Evolutionary conservation across 2,113 vertebrate genomes (phyloP).

Genomic region (Pseudopipra pipra): DNA sequence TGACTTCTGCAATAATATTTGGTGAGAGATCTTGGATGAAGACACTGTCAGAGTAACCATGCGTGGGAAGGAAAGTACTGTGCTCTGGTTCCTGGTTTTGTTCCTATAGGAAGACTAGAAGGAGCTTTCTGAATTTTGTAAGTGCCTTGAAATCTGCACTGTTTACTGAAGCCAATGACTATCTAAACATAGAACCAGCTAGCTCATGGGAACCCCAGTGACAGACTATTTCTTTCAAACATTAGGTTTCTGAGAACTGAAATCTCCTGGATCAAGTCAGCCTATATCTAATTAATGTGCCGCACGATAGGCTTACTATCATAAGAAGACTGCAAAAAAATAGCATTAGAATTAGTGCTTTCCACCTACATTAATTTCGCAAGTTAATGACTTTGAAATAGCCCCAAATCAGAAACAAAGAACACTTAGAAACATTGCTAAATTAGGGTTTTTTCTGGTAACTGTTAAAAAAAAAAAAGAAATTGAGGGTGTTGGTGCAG

Average conservation of each 20-base stretch:
- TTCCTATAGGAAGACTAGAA: background rate
- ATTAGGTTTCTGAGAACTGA: conserved; percentile 11
- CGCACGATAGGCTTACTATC: background rate
- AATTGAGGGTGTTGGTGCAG: conserved; percentile 36
- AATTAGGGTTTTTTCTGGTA: conserved; percentile 19
- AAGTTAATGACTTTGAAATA: conserved; percentile 60
- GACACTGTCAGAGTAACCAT: background rate
- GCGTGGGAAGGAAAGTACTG: background rate
- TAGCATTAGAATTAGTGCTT: conserved; percentile 46
- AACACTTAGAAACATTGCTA: conserved; percentile 25
- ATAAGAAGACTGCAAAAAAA: conserved; percentile 22
- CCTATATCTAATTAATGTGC: conserved; percentile 38
- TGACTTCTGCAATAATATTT: background rate
- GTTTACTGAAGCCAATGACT: background rate
- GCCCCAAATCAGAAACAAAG: conserved; percentile 37
- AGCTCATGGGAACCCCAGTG: background rate
- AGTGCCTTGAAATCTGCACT: background rate
- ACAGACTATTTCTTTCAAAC: background rate
- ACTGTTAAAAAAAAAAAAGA: background rate
- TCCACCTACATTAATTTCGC: conserved; percentile 50
- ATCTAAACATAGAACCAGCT: background rate
- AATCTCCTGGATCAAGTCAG: background rate
- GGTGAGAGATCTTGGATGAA: background rate
- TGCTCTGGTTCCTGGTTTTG: background rate
- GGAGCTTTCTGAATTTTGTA: background rate